Evolutionary conservation across 2,797 vertebrate genomes (phyloP), one percentile per base, ranked within the genome.

Genomic region (Phoxinus dragarum): DNA sequence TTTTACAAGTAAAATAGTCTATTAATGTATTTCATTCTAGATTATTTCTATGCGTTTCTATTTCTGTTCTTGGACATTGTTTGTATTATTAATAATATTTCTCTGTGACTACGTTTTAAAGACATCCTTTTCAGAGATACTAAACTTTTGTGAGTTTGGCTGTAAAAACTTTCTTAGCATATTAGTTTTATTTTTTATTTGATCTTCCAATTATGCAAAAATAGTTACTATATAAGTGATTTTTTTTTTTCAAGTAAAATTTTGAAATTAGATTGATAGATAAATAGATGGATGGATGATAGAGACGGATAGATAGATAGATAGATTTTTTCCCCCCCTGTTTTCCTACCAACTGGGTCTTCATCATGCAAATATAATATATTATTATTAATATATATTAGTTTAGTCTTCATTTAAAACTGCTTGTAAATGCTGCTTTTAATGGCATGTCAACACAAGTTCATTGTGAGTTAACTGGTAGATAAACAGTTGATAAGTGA

Each of bases 401-500:
- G 19, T 6, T 19, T 36, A 31, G 73, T 4, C 11, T 6, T 52
- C 2, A 36, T 61, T 42, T 40, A 10, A 27, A 61, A 59, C 36
- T n/a, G 34, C 31, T 75, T 23, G 42, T 44, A 11, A 44, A 44
- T 44, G 10, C 42, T 44, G 31, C 9, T 75, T 54, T 49, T 75
- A 54, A 54, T 52, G 12, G 74, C n/a, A 42, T 44, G 61, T 78
- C 34, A 42, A 12, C 5, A 5, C 9, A 1, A 34, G 17, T 64
- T 12, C 10, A 66, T 27, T 27, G 27, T 64, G 16, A 12, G 40
- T 66, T 66, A 49, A 64, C 59, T 34, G 17, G 1, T 16, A 49
- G 21, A 80, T 80, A 67, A 80, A 80, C 47, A 67, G 47, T 66
- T 52, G 59, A 72, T 59, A 61, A 73, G 36, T 66, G 59, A 54